A percentile compares a stretch with the other conserved stretches of the same genome.
phyloP scores from a whole-genome alignment of 1,140 invertebrate species.

The Solenopsis invicta region DNA sequence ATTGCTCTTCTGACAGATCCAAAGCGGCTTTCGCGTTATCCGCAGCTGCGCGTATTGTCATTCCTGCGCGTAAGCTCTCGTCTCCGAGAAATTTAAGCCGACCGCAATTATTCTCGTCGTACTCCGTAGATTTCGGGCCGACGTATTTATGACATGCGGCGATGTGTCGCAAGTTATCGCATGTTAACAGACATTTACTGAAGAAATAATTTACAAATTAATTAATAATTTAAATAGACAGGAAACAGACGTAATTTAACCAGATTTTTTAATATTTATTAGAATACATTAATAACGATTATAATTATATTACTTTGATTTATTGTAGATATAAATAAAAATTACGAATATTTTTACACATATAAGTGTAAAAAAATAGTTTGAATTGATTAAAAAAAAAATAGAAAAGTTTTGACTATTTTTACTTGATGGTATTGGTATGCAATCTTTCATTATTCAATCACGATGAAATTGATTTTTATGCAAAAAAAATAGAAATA shows the following conservation, averaged over 20 bases:
- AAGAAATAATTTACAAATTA: neutral
- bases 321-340: constrained; percentile 12
- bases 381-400: neutral
- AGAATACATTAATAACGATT: neutral
- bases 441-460: neutral
- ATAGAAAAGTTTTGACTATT: neutral
- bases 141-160: constrained; percentile 41
- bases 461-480: constrained; percentile 1
- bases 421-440: neutral
- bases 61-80: constrained; percentile 25
- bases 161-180: neutral
- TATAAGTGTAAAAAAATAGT: neutral
- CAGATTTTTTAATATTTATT: neutral
- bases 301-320: constrained; percentile 14
- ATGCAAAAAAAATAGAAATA: neutral
- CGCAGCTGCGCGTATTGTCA: constrained; percentile 61
- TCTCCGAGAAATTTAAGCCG: constrained; percentile 55
- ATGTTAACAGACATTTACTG: neutral
- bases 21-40: constrained; percentile 68
- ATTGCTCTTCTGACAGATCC: constrained; percentile 70
- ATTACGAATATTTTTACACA: neutral
- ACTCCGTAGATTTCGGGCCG: constrained; percentile 54
- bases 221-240: neutral
- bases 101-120: constrained; percentile 47
- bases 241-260: neutral